Percentiles rank a stretch among this genome's conserved stretches.
These are phyloP conservation scores for Xiphorhynchus elegans DNA, from an alignment of 2,113 vertebrate genomes.

Conservation along the genomic window DNA sequence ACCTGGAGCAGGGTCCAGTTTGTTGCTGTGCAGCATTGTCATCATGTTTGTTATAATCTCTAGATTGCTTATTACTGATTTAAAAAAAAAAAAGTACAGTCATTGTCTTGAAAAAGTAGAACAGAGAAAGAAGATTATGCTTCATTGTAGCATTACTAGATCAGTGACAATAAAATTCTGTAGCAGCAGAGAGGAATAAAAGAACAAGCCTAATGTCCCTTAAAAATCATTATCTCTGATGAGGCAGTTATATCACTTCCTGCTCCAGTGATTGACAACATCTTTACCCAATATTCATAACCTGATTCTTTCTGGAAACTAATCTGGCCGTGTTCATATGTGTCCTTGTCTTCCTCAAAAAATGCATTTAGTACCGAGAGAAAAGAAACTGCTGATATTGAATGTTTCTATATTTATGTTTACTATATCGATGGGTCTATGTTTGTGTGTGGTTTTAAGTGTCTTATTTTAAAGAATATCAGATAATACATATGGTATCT, in stretches of 20 bases:
- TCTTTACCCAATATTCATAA: neutral
- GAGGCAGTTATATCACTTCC: neutral
- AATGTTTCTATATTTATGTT: neutral
- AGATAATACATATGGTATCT: neutral
- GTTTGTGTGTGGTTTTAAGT: accelerated
- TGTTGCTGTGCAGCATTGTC: neutral
- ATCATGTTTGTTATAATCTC: neutral
- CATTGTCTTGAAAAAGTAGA: neutral
- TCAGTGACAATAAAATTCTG: neutral
- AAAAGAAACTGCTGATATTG: neutral
- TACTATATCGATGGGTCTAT: neutral
- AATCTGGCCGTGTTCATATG: neutral
- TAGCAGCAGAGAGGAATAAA: neutral
- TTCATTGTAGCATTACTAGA: neutral
- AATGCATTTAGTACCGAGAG: neutral
- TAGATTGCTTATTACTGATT: neutral
- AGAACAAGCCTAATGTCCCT: neutral
- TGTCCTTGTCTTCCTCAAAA: neutral
- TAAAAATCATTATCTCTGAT: neutral
- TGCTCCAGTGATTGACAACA: neutral
- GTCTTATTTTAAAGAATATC: neutral
- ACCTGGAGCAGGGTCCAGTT: neutral
- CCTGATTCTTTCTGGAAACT: neutral
- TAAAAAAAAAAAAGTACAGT: neutral
- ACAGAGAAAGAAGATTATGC: neutral